Percentiles rank a stretch among this genome's conserved stretches.
These are phyloP conservation scores for Lasiommata megera DNA, from an alignment of 2,888 invertebrate species.

Conservation along the genomic window DNA sequence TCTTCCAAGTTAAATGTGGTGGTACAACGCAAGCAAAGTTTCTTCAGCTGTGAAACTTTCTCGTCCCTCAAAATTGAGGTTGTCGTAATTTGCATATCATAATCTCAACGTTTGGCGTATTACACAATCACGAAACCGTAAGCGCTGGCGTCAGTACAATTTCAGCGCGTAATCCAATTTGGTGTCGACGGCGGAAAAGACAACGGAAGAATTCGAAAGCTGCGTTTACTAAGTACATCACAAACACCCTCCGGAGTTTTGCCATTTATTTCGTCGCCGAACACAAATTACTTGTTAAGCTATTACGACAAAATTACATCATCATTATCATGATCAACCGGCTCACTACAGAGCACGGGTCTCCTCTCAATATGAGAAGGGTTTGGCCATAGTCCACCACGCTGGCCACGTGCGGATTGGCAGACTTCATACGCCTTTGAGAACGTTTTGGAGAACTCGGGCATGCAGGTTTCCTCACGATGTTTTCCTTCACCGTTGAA, in stretches of 20 bases:
- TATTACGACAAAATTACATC: slow-evolving; percentile 11
- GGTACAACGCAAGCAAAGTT: too few relatives aligned
- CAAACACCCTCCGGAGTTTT: slow-evolving; percentile 41
- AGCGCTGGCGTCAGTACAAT: slow-evolving; percentile 52
- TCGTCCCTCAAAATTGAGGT: not conserved
- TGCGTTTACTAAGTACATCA: slow-evolving; percentile 58
- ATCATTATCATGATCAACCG: too few relatives aligned
- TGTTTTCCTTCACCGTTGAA: too few relatives aligned
- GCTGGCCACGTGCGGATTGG: too few relatives aligned
- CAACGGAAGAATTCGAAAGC: slow-evolving; percentile 64
- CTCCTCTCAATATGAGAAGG: too few relatives aligned
- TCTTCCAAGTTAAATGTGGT: too few relatives aligned
- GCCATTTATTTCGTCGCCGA: slow-evolving; percentile 28
- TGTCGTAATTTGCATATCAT: slow-evolving; percentile 40
- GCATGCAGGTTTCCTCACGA: too few relatives aligned
- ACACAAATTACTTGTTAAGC: slow-evolving; percentile 21
- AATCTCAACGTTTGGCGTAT: slow-evolving; percentile 55
- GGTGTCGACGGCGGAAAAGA: slow-evolving; percentile 50
- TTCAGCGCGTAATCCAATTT: slow-evolving; percentile 80
- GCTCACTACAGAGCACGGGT: too few relatives aligned
- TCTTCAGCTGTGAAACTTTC: not conserved
- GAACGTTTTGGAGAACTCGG: too few relatives aligned
- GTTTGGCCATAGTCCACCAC: too few relatives aligned
- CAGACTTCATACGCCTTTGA: too few relatives aligned
- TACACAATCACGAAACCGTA: slow-evolving; percentile 75